Evolutionary conservation across 92 coral and sea anemone genomes (phyloP).

Genomic region (Parazoanthus darwini): DNA sequence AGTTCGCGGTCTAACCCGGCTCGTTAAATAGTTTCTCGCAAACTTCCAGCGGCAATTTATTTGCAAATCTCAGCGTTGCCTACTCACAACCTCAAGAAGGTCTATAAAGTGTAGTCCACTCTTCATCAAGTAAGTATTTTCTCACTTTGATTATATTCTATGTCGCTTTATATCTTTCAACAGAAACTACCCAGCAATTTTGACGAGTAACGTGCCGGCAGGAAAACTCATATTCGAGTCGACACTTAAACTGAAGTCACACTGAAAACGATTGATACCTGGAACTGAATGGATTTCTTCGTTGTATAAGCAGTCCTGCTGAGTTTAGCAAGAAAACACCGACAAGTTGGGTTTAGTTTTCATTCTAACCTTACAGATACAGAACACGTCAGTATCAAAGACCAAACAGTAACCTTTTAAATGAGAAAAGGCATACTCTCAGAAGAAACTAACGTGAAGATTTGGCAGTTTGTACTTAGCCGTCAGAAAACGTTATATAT

Average conservation of each 20-base stretch:
- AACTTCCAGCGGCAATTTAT: not conserved
- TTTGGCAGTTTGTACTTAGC: not conserved
- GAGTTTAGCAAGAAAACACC: not conserved
- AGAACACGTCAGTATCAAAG: not conserved
- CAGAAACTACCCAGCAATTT: not conserved
- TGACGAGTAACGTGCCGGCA: not conserved
- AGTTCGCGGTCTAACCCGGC: not conserved
- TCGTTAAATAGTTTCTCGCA: slow-evolving; percentile 8
- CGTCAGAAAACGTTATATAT: no score
- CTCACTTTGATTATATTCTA: not conserved
- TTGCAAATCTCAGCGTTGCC: not conserved
- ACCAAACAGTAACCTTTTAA: no score
- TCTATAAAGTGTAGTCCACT: no score
- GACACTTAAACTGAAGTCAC: not conserved
- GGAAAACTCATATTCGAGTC: not conserved
- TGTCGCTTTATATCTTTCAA: not conserved
- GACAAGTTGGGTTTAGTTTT: not conserved
- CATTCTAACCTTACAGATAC: not conserved
- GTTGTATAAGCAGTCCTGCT: not conserved
- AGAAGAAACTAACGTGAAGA: not conserved
- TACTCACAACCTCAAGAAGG: not conserved
- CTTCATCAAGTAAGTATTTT: not conserved
- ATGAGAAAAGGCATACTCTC: not conserved
- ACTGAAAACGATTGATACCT: no score
- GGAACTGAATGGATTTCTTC: not conserved